A percentile compares a stretch with the other conserved stretches of the same genome.
Evolutionary conservation across 2,797 vertebrate genomes (phyloP).

Genomic region (Crocidura indochinensis): DNA sequence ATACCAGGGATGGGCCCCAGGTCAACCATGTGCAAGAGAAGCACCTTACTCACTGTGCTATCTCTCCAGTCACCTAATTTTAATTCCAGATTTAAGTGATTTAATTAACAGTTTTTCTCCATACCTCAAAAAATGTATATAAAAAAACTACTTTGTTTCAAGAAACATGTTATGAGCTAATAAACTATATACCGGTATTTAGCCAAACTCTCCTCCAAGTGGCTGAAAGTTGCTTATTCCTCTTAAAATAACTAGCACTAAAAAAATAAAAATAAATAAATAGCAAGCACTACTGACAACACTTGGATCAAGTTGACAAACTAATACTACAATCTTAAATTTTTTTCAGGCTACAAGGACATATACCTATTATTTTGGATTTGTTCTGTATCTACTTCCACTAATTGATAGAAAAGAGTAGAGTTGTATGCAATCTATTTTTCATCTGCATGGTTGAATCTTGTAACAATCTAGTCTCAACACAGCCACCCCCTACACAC

Average conservation of each 20-base stretch:
- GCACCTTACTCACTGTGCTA: no score
- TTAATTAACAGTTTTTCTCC: slow-evolving; percentile 40
- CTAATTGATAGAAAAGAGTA: background rate
- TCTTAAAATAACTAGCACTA: slow-evolving; percentile 28
- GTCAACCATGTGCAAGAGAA: no score
- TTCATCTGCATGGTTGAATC: background rate
- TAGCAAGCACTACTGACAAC: slow-evolving; percentile 11
- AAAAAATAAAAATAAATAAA: background rate
- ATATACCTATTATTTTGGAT: background rate
- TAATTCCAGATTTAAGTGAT: slow-evolving; percentile 5
- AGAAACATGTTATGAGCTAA: slow-evolving; percentile 18
- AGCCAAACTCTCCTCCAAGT: slow-evolving; percentile 24
- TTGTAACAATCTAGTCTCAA: background rate
- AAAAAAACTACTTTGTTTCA: slow-evolving; percentile 51
- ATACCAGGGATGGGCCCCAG: no score
- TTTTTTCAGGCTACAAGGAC: background rate
- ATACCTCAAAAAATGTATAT: slow-evolving; percentile 13
- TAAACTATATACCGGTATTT: background rate
- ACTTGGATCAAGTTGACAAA: slow-evolving; percentile 10
- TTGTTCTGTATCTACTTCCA: slow-evolving; percentile 6
- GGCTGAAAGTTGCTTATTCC: background rate
- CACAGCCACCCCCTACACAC: background rate
- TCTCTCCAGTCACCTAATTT: no score
- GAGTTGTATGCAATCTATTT: background rate
- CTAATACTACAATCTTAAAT: background rate